These are phyloP conservation scores for Aproaerema taeniolella DNA, from an alignment of 2,888 invertebrate genomes.

Conservation along the genomic window DNA sequence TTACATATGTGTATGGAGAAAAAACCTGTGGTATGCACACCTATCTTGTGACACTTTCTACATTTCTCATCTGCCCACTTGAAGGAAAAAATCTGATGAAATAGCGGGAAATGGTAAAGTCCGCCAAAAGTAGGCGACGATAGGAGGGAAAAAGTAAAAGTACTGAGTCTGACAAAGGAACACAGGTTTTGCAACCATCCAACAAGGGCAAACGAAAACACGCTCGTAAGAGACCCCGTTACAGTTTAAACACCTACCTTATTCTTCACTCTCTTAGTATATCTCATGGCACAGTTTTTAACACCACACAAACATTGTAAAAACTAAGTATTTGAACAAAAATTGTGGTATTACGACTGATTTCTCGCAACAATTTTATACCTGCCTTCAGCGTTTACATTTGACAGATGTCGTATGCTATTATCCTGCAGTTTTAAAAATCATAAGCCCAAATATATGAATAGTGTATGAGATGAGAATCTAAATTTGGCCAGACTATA, in stretches of 20 bases:
- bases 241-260: slow-evolving; percentile 36
- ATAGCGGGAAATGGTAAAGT: slow-evolving; percentile 40
- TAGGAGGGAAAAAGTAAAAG: slow-evolving; percentile 64
- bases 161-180: slow-evolving; percentile 65
- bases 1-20: slow-evolving; percentile 28
- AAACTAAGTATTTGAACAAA: slow-evolving; percentile 44
- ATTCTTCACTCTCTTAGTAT: slow-evolving; percentile 32
- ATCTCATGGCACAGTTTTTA: slow-evolving; percentile 50
- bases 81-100: slow-evolving; percentile 30
- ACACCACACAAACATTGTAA: slow-evolving; percentile 42
- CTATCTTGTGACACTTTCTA: slow-evolving; percentile 6
- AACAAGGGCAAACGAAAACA: slow-evolving; percentile 68
- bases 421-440: slow-evolving; percentile 39
- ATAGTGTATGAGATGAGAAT: slow-evolving; percentile 18
- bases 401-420: slow-evolving; percentile 38
- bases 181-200: slow-evolving; percentile 65
- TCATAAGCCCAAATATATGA: neutral
- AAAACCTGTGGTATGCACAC: slow-evolving; percentile 1
- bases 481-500: slow-evolving; percentile 51
- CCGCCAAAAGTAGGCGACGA: neutral
- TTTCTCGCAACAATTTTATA: slow-evolving; percentile 48
- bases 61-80: slow-evolving; percentile 32
- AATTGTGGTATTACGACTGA: slow-evolving; percentile 53
- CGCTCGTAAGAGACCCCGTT: slow-evolving; percentile 42
- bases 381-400: slow-evolving; percentile 36